Conservation (phyloP, 2,888 invertebrate species). For the Melangyna quadrimaculata region DNA sequence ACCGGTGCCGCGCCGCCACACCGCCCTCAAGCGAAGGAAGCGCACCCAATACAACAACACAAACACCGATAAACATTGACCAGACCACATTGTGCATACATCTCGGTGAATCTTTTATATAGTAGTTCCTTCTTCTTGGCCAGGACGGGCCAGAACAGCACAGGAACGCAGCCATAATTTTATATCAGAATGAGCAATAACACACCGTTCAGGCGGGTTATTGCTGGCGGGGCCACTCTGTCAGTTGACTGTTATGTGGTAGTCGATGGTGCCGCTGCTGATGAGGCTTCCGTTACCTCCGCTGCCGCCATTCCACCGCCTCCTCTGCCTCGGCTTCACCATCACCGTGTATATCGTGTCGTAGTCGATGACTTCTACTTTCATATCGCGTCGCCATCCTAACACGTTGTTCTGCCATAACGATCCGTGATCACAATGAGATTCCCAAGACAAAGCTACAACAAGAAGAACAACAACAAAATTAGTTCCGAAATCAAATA, state of each 20-base stretch:
- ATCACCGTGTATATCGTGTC: conserved; percentile 9
- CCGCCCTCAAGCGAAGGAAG: conserved; percentile 65
- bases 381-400: conserved; percentile 70
- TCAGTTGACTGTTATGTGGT: conserved; percentile 69
- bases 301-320: conserved; percentile 34
- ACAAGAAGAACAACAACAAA: conserved; percentile 15
- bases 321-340: background rate
- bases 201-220: conserved; percentile 66
- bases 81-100: conserved; percentile 14
- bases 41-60: conserved; percentile 48
- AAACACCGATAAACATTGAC: background rate
- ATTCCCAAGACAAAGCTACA: conserved; percentile 51
- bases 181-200: conserved; percentile 71
- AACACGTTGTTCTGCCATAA: conserved; percentile 64
- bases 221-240: conserved; percentile 66
- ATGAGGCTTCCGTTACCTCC: conserved; percentile 67
- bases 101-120: conserved; percentile 18
- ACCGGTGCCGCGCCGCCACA: conserved; percentile 50
- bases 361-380: conserved; percentile 62
- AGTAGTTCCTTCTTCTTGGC: background rate
- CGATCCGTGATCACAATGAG: conserved; percentile 66
- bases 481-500: conserved; percentile 60
- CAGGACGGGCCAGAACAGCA: background rate
- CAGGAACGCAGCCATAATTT: conserved; percentile 60
- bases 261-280: conserved; percentile 70